These are phyloP conservation scores for Melanostoma mellinum DNA, from an alignment of 2,888 invertebrate genomes.

Conservation along the genomic window DNA sequence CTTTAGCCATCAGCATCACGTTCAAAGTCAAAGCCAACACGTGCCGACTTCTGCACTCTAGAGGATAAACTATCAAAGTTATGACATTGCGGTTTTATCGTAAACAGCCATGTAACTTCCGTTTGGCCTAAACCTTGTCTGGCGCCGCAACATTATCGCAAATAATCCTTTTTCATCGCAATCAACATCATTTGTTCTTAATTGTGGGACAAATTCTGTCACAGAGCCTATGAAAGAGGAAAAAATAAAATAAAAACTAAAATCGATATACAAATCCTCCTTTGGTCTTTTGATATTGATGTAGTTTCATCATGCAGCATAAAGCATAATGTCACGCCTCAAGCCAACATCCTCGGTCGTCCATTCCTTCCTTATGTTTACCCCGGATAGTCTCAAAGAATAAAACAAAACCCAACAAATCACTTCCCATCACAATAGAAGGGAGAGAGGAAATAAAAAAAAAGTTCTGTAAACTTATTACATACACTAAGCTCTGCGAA, in stretches of 20 bases:
- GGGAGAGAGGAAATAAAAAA: neutral
- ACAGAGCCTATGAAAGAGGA: constrained; percentile 7
- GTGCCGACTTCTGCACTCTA: constrained; percentile 10
- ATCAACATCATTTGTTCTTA: constrained; percentile 34
- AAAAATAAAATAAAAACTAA: neutral
- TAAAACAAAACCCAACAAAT: constrained; percentile 45
- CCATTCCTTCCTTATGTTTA: neutral
- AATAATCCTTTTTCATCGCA: constrained; percentile 32
- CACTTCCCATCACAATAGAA: constrained; percentile 42
- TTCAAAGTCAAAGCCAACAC: constrained; percentile 19
- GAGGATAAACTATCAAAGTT: constrained; percentile 5
- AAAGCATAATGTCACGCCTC: constrained; percentile 20
- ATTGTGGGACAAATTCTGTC: constrained; percentile 36
- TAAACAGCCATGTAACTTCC: neutral
- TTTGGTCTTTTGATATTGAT: neutral
- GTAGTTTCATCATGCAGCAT: constrained; percentile 9
- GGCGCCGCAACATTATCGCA: constrained; percentile 59
- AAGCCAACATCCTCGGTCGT: constrained; percentile 18
- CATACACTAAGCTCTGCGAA: neutral
- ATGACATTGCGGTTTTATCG: constrained; percentile 6
- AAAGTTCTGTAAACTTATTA: constrained; percentile 61
- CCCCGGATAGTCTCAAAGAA: constrained; percentile 20
- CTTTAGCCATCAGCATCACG: neutral
- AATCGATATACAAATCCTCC: constrained; percentile 52
- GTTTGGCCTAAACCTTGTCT: constrained; percentile 36